Percentiles rank a stretch among this genome's conserved stretches.
phyloP scores from a whole-genome alignment of 1,140 invertebrate species.

The Cardiocondyla obscurior region DNA sequence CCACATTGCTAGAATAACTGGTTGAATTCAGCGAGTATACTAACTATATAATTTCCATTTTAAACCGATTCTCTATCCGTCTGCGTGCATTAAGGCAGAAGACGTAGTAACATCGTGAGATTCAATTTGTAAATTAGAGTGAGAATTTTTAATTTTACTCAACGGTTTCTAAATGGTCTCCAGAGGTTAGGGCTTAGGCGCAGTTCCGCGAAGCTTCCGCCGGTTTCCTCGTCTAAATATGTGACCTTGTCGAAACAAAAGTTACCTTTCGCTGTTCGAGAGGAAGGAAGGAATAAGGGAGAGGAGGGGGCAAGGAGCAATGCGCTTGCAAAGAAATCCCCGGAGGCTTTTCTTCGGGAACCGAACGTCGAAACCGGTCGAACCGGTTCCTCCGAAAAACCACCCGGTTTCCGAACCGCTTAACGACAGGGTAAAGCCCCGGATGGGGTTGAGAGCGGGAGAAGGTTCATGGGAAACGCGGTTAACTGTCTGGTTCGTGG shows the following conservation, averaged over 20 bases:
- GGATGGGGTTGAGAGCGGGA: conserved; percentile 51
- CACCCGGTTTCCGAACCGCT: conserved; percentile 72
- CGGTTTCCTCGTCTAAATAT: conserved; percentile 50
- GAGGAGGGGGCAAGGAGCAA: conserved; percentile 9
- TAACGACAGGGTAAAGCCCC: conserved; percentile 33
- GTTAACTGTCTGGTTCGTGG: conserved; percentile 72
- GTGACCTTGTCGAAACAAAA: conserved; percentile 74
- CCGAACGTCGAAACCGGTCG: conserved; percentile 65
- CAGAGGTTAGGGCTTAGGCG: background rate
- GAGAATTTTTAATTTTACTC: no score
- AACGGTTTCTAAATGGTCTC: no score
- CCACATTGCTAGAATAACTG: conserved; percentile 21
- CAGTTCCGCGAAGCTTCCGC: background rate
- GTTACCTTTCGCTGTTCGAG: conserved; percentile 70
- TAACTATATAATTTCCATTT: conserved; percentile 23
- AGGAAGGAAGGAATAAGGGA: background rate
- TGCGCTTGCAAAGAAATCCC: conserved; percentile 44
- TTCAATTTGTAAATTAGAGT: no score
- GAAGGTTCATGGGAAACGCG: conserved; percentile 79
- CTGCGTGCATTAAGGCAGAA: background rate
- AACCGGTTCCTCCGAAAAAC: conserved; percentile 81
- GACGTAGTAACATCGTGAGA: background rate
- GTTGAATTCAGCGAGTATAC: conserved; percentile 20
- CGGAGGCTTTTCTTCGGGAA: conserved; percentile 55
- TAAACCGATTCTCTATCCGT: background rate